Evolutionary conservation across 2,797 vertebrate species (phyloP).

Genomic region (Graptemys geographica): DNA sequence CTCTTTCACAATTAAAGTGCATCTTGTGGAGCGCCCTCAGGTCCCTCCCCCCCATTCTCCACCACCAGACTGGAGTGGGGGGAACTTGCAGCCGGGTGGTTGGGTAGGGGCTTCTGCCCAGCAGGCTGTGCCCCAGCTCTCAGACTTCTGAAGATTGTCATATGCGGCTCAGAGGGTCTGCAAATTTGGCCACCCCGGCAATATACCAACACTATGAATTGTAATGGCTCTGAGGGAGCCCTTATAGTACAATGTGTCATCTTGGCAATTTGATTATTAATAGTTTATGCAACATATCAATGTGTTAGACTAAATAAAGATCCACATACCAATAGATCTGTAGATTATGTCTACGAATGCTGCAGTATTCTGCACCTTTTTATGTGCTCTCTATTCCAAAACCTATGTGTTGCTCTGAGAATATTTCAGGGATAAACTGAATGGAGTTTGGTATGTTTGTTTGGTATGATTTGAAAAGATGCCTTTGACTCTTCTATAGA

Average conservation of each 20-base stretch:
- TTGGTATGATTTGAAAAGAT: constrained; percentile 26
- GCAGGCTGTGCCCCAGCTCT: too few relatives aligned
- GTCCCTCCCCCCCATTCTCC: too few relatives aligned
- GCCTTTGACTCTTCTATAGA: constrained; percentile 11
- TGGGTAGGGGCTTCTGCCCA: too few relatives aligned
- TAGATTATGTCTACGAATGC: not conserved
- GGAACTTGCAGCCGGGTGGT: too few relatives aligned
- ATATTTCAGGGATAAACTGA: not conserved
- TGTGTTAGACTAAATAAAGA: not conserved
- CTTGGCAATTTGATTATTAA: not conserved
- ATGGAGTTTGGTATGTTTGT: not conserved
- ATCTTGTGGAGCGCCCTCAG: too few relatives aligned
- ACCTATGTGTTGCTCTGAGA: not conserved
- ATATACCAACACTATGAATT: not conserved
- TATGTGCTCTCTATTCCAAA: not conserved
- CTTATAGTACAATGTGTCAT: not conserved
- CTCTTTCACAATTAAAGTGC: too few relatives aligned
- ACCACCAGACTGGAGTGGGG: too few relatives aligned
- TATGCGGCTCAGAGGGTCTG: too few relatives aligned
- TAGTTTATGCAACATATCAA: rapidly evolving
- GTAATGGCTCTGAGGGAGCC: not conserved
- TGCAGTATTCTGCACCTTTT: not conserved
- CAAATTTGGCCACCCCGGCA: too few relatives aligned
- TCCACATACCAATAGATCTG: rapidly evolving
- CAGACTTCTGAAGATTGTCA: too few relatives aligned